Evolutionary conservation across 1,140 invertebrate genomes (phyloP).

Genomic region (Lamellibrachia luymesi): DNA sequence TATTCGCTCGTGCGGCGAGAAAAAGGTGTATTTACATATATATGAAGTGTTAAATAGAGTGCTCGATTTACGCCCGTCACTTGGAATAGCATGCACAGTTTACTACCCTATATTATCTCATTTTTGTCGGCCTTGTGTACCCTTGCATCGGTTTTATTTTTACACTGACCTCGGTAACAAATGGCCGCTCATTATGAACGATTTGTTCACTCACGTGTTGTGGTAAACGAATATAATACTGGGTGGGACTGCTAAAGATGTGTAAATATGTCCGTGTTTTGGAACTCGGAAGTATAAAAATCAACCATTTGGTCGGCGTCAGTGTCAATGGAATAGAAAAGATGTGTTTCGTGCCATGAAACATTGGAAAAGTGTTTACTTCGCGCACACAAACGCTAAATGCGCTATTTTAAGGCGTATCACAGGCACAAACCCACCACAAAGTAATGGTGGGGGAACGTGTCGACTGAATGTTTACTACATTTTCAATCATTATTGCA

Average conservation of each 20-base stretch:
- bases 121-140: not conserved
- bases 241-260: not conserved
- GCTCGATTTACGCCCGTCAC: not conserved
- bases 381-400: not conserved
- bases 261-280: not conserved
- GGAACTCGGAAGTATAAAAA: not conserved
- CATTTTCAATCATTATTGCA: no score
- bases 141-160: not conserved
- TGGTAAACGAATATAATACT: not conserved
- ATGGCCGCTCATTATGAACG: not conserved
- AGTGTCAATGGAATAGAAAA: not conserved
- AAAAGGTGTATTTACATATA: not conserved
- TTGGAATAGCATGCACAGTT: not conserved
- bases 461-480: no score
- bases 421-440: not conserved
- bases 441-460: not conserved
- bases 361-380: not conserved
- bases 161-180: not conserved
- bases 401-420: not conserved
- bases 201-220: not conserved
- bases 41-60: not conserved
- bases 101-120: not conserved
- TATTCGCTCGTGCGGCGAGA: no score
- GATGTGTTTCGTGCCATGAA: not conserved
- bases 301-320: not conserved